phyloP scores from a whole-genome alignment of 1,140 invertebrate species.

The Pseudomyrmex concolor region DNA sequence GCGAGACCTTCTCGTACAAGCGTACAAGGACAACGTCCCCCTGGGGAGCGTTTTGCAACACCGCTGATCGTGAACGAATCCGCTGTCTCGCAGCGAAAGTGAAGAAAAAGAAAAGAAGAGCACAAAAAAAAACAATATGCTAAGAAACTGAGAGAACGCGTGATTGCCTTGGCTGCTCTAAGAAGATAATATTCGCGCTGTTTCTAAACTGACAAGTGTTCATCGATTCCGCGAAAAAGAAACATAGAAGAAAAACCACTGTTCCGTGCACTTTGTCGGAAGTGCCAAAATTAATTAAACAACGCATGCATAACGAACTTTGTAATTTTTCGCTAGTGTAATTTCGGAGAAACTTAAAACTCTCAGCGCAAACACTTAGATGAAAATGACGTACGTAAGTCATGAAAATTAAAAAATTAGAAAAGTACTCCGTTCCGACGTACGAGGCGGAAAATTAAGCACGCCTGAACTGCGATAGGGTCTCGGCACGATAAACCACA shows the following conservation, averaged over 20 bases:
- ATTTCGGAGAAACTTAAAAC: not conserved
- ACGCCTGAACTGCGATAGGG: not conserved
- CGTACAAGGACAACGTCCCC: constrained; percentile 72
- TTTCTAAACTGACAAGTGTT: constrained; percentile 19
- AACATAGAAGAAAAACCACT: not conserved
- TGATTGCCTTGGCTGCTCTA: constrained; percentile 15
- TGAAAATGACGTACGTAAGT: not conserved
- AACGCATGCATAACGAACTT: not conserved
- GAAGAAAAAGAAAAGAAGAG: constrained; percentile 1
- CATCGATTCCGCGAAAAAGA: not conserved
- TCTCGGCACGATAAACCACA: not conserved
- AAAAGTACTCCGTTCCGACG: not conserved
- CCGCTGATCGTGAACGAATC: constrained; percentile 62
- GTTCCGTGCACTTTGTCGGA: not conserved
- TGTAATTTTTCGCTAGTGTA: not conserved
- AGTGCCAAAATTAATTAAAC: not conserved
- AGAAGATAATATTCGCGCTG: not conserved
- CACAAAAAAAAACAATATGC: not conserved
- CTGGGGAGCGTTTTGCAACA: constrained; percentile 71
- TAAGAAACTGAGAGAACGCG: not conserved
- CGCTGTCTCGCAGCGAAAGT: constrained; percentile 13
- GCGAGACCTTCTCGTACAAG: constrained; percentile 65
- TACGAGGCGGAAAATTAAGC: not conserved
- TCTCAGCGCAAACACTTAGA: too few relatives aligned
- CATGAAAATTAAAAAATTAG: not conserved